Conservation (phyloP, 1,140 invertebrate genomes). For the Drosophila pruinosa region DNA sequence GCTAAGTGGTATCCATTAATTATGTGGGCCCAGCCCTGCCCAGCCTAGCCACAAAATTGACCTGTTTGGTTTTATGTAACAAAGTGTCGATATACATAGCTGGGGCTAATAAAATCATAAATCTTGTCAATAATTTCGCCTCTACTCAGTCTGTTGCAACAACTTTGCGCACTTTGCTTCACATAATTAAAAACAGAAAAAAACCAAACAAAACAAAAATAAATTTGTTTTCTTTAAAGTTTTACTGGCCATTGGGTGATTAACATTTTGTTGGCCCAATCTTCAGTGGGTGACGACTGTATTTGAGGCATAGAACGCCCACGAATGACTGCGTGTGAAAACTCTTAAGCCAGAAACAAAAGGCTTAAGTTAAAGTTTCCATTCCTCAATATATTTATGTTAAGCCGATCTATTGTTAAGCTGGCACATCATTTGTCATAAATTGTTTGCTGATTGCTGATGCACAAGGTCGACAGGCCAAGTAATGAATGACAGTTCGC, state of each 20-base stretch:
- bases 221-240: constrained; percentile 34
- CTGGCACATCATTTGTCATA: constrained; percentile 64
- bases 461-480: constrained; percentile 45
- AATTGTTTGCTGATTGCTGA: constrained; percentile 19
- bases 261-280: constrained; percentile 62
- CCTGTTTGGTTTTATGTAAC: constrained; percentile 64
- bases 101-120: constrained; percentile 69
- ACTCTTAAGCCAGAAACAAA: constrained; percentile 49
- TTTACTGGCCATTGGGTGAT: constrained; percentile 44
- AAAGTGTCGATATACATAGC: constrained; percentile 50
- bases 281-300: constrained; percentile 46
- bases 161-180: constrained; percentile 64
- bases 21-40: constrained; percentile 36
- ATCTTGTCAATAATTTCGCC: constrained; percentile 66
- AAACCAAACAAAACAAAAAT: constrained; percentile 16
- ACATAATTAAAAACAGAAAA: constrained; percentile 47
- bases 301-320: constrained; percentile 53
- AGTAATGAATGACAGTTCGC: constrained; percentile 21
- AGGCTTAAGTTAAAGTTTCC: constrained; percentile 22
- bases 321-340: constrained; percentile 70
- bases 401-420: constrained; percentile 68
- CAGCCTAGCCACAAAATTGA: constrained; percentile 25
- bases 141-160: constrained; percentile 43
- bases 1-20: constrained; percentile 62
- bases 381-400: constrained; percentile 13